Percentiles rank a stretch among this genome's conserved stretches.
Evolutionary conservation across 2,888 invertebrate genomes (phyloP).

Genomic region (Embidobia sp.): DNA sequence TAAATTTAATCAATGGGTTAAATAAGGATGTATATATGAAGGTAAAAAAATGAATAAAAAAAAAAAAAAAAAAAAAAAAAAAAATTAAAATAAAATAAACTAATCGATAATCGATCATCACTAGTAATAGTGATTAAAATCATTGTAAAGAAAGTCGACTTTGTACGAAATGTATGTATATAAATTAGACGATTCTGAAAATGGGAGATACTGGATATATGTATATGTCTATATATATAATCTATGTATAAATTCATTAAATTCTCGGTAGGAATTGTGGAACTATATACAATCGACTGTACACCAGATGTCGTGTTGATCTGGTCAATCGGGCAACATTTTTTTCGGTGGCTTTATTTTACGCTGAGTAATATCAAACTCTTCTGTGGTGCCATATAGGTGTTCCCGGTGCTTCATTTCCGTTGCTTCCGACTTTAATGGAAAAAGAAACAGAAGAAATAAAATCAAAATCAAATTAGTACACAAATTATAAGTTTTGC

Average conservation of each 20-base stretch:
- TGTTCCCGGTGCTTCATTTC: conserved; percentile 83
- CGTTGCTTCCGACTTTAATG: conserved; percentile 82
- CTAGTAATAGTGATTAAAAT: no score
- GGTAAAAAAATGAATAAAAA: no score
- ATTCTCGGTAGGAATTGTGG: conserved; percentile 29
- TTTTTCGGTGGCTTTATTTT: conserved; percentile 75
- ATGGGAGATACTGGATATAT: background rate
- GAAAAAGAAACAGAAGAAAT: conserved; percentile 69
- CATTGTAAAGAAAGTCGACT: background rate
- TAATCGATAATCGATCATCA: no score
- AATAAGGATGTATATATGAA: no score
- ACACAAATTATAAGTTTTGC: no score
- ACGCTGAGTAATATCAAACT: conserved; percentile 73
- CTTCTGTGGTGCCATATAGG: conserved; percentile 82
- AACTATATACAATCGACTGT: conserved; percentile 43
- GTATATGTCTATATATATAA: conserved; percentile 20
- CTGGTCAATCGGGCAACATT: conserved; percentile 54
- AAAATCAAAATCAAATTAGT: conserved; percentile 53
- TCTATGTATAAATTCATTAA: conserved; percentile 23
- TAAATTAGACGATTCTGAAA: conserved; percentile 14
- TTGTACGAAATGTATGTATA: conserved; percentile 20
- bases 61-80: no score
- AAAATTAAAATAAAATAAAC: no score
- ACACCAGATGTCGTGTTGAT: conserved; percentile 20
- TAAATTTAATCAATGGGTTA: no score